Evolutionary conservation across 2,888 invertebrate genomes (phyloP).

Genomic region (Cancer borealis): DNA sequence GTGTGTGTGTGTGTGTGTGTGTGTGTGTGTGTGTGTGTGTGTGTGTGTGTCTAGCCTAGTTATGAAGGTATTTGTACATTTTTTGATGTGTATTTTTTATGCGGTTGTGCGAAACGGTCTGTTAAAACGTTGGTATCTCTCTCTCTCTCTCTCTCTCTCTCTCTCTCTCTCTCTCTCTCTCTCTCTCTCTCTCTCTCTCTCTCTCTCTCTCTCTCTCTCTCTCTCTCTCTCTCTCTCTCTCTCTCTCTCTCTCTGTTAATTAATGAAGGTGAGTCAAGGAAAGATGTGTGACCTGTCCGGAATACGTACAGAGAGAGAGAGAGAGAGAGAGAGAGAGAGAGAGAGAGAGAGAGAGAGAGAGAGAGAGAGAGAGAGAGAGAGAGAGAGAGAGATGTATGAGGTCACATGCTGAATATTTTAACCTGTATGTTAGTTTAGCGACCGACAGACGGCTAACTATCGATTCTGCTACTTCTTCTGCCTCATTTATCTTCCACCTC

Average conservation of each 20-base stretch:
- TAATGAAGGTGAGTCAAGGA: not conserved
- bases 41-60: not conserved
- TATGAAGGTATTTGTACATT: not conserved
- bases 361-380: constrained; percentile 21
- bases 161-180: not conserved
- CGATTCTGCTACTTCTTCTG: not conserved
- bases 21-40: constrained; percentile 32
- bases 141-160: not conserved
- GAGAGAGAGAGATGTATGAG: not conserved
- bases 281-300: not conserved
- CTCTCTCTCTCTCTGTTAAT: constrained; percentile 24
- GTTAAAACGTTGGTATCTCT: not conserved
- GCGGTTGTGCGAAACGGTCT: not conserved
- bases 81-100: not conserved
- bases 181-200: constrained; percentile 39
- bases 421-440: constrained; percentile 20
- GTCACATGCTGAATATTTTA: not conserved
- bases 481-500: not conserved
- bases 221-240: constrained; percentile 38
- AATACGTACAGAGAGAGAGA: constrained; percentile 7
- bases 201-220: constrained; percentile 43
- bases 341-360: constrained; percentile 34
- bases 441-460: not conserved
- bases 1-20: constrained; percentile 6
- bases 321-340: constrained; percentile 46